phyloP scores from a whole-genome alignment of 2,113 vertebrate species.

The Callionymus lyra region DNA sequence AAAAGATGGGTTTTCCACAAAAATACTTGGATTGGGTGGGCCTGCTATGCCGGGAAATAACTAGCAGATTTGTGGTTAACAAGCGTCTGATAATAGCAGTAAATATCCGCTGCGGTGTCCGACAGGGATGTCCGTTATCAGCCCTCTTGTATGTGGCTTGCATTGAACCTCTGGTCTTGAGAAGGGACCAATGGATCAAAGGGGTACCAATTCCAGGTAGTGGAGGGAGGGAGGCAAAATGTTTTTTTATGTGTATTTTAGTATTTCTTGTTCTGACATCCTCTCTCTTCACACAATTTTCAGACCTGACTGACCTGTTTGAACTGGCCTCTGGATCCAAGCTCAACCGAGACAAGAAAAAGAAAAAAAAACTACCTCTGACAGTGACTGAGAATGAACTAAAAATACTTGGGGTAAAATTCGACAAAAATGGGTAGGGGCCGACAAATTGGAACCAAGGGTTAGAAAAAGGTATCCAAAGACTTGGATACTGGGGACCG shows the following conservation, averaged over 20 bases:
- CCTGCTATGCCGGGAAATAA: neutral
- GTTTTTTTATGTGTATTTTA: slow-evolving; percentile 1
- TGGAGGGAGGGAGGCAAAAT: neutral
- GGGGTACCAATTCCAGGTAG: neutral
- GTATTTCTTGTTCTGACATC: slow-evolving; percentile 6
- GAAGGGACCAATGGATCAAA: slow-evolving; percentile 5
- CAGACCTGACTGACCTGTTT: slow-evolving; percentile 4
- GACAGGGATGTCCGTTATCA: slow-evolving; percentile 10
- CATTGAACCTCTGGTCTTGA: slow-evolving; percentile 8
- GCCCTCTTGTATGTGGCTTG: neutral
- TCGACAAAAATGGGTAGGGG: too few species aligned
- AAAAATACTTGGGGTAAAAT: neutral
- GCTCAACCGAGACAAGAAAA: neutral
- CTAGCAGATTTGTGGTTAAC: slow-evolving; percentile 1
- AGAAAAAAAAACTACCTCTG: neutral
- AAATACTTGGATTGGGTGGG: slow-evolving; percentile 5
- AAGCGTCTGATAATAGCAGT: slow-evolving; percentile 9
- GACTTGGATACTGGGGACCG: too few species aligned
- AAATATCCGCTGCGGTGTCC: slow-evolving; percentile 1
- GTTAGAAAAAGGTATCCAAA: too few species aligned
- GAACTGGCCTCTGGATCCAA: slow-evolving; percentile 4
- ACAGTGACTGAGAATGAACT: slow-evolving; percentile 4
- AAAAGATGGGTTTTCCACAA: slow-evolving; percentile 2
- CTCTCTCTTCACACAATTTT: slow-evolving; percentile 3
- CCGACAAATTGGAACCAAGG: too few species aligned